These are phyloP conservation scores for Clarias fuscus DNA, from an alignment of 2,797 vertebrate genomes.

Conservation along the genomic window DNA sequence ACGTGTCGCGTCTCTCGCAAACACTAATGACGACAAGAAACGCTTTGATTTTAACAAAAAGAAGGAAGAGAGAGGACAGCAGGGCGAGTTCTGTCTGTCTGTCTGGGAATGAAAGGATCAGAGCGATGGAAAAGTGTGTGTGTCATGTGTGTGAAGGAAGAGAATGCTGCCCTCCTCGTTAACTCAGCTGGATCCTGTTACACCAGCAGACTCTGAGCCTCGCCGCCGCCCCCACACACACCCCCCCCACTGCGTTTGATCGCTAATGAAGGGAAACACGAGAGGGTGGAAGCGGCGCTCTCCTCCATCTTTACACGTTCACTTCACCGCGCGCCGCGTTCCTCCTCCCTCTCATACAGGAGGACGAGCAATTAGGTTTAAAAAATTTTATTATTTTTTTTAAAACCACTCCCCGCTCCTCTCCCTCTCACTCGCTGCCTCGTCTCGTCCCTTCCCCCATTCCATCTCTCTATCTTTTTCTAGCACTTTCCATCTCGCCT, in stretches of 20 bases:
- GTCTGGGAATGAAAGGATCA: neutral
- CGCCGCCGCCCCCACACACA: neutral
- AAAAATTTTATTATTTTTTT: too few relatives aligned
- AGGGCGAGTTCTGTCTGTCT: neutral
- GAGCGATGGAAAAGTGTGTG: conserved; percentile 10
- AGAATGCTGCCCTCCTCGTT: conserved; percentile 62
- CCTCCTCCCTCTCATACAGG: conserved; percentile 6
- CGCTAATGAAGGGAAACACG: conserved; percentile 76
- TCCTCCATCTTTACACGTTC: conserved; percentile 8
- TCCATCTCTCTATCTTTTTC: conserved; percentile 6
- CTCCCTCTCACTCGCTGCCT: conserved; percentile 49
- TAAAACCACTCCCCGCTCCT: conserved; percentile 57
- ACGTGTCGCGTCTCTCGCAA: neutral
- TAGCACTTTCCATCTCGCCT: neutral
- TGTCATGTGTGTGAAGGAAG: conserved; percentile 31
- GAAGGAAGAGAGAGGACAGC: neutral
- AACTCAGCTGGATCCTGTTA: conserved; percentile 69
- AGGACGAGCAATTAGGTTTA: conserved; percentile 55
- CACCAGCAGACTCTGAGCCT: conserved; percentile 55
- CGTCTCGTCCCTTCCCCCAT: conserved; percentile 44
- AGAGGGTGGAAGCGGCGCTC: conserved; percentile 36
- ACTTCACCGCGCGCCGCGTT: neutral
- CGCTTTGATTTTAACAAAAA: conserved; percentile 37
- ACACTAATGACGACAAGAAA: neutral
- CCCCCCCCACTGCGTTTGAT: conserved; percentile 67